A percentile compares a stretch with the other conserved stretches of the same genome.
These are phyloP conservation scores for Seriola dumerili DNA, from an alignment of 2,113 vertebrate genomes.

Conservation along the genomic window DNA sequence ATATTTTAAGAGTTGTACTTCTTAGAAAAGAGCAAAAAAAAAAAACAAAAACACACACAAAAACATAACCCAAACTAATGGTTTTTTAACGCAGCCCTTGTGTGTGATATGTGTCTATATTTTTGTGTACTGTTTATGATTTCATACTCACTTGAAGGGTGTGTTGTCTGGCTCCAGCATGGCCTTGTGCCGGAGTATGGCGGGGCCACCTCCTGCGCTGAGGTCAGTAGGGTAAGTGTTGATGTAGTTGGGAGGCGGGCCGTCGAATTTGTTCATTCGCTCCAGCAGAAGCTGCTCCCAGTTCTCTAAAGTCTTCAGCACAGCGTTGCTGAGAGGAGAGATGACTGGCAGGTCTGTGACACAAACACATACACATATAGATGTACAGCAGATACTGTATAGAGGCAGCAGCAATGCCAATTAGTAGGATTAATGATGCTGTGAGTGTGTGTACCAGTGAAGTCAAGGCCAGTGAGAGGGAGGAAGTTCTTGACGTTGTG, in stretches of 20 bases:
- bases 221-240: slow-evolving; percentile 92
- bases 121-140: background rate
- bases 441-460: slow-evolving; percentile 85
- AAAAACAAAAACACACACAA: too few species aligned
- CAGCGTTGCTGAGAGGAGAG: slow-evolving; percentile 92
- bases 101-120: background rate
- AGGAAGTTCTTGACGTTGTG: slow-evolving; percentile 96
- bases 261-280: slow-evolving; percentile 94
- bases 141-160: slow-evolving; percentile 92
- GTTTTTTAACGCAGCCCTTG: too few species aligned
- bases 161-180: slow-evolving; percentile 99
- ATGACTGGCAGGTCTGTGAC: slow-evolving; percentile 93
- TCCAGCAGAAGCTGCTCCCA: slow-evolving; percentile 97
- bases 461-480: slow-evolving; percentile 94
- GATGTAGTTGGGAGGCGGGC: slow-evolving; percentile 96
- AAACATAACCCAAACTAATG: too few species aligned
- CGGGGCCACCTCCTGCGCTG: slow-evolving; percentile 89
- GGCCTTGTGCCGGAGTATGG: slow-evolving; percentile 94
- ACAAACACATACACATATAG: slow-evolving; percentile 7
- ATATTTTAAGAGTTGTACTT: too few species aligned
- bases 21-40: too few species aligned
- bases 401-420: background rate
- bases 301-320: slow-evolving; percentile 95
- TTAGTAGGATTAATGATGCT: background rate
- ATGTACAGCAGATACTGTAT: background rate